These are phyloP conservation scores for Nasonia longicornis DNA, from an alignment of 1,140 invertebrate genomes.

Conservation along the genomic window DNA sequence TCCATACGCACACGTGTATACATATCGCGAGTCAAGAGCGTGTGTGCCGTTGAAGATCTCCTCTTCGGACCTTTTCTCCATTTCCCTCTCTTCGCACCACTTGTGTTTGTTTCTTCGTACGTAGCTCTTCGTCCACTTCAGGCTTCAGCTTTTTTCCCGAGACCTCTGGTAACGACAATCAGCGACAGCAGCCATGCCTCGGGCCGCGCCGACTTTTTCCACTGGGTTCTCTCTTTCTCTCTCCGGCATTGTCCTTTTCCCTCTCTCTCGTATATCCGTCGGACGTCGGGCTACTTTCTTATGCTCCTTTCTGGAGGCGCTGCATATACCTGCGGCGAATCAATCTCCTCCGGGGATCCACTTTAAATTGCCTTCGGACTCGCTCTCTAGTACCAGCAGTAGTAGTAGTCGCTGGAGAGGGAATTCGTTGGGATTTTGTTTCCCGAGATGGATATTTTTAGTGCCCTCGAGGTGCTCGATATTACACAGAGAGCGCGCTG, in stretches of 20 bases:
- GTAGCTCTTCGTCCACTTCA: too few species aligned
- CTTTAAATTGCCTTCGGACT: conserved; percentile 41
- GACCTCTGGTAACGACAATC: neutral
- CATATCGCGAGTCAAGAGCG: neutral
- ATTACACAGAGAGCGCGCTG: neutral
- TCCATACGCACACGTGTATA: neutral
- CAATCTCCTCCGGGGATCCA: conserved; percentile 36
- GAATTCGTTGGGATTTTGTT: conserved; percentile 20
- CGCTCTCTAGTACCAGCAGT: neutral
- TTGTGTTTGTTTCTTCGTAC: too few species aligned
- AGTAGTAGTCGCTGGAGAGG: neutral
- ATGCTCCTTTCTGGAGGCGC: neutral
- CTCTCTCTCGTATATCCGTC: neutral
- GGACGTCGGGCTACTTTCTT: conserved; percentile 20
- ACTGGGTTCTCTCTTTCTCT: neutral
- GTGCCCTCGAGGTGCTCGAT: neutral
- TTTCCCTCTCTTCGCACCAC: too few species aligned
- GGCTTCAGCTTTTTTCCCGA: too few species aligned
- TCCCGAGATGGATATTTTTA: conserved; percentile 25
- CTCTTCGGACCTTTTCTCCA: neutral
- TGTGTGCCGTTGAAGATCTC: neutral
- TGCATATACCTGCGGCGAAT: conserved; percentile 5
- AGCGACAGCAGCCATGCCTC: neutral
- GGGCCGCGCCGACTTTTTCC: neutral
- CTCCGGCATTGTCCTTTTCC: neutral